phyloP scores from a whole-genome alignment of 35 echinoderm and acorn worm genomes.

The Heliocidaris tuberculata region DNA sequence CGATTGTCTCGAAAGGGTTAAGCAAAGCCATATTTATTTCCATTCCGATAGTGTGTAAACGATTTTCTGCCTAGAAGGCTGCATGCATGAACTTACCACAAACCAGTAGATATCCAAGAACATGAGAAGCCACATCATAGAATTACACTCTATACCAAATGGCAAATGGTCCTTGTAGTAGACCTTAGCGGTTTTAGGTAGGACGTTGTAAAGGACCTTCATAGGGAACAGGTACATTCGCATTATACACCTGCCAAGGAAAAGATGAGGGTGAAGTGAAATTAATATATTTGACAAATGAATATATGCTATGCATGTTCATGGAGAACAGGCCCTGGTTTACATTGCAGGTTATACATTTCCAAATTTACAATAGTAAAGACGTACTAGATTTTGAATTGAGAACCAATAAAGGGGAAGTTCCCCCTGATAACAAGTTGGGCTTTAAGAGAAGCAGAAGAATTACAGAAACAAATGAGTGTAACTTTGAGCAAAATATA shows the following conservation, averaged over 20 bases:
- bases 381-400: too few species aligned
- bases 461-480: too few species aligned
- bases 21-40: too few species aligned
- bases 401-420: too few species aligned
- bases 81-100: constrained; percentile 67
- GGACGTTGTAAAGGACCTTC: constrained; percentile 86
- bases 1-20: too few species aligned
- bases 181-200: constrained; percentile 73
- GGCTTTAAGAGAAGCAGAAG: too few species aligned
- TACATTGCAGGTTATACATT: neutral
- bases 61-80: too few species aligned
- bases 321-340: neutral
- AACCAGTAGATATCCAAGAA: constrained; percentile 95
- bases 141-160: constrained; percentile 84
- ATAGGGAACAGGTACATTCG: constrained; percentile 98
- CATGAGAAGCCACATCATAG: constrained; percentile 88
- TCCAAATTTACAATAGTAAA: too few species aligned
- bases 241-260: constrained; percentile 65
- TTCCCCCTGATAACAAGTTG: too few species aligned
- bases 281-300: neutral
- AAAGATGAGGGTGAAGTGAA: neutral
- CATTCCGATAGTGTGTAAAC: too few species aligned
- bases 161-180: constrained; percentile 88
- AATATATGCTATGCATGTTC: too few species aligned
- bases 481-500: too few species aligned